These are phyloP conservation scores for Delphinus delphis DNA, from an alignment of 2,113 vertebrate genomes.

Conservation along the genomic window DNA sequence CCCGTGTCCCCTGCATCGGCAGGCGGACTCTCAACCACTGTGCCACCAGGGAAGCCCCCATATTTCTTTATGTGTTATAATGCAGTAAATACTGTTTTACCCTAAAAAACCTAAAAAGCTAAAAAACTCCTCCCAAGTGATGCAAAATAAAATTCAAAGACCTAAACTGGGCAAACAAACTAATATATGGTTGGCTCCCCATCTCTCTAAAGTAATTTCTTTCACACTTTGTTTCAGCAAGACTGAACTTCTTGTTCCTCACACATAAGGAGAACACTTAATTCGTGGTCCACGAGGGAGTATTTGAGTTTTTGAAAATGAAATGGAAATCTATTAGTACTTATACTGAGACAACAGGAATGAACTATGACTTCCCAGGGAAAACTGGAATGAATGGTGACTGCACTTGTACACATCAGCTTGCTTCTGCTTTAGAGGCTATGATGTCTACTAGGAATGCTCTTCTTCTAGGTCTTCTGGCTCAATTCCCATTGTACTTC, in stretches of 20 bases:
- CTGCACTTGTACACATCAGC: background rate
- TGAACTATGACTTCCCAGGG: background rate
- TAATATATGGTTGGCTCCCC: background rate
- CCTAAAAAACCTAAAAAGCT: background rate
- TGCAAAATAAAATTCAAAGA: background rate
- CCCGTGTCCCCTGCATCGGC: too few species aligned
- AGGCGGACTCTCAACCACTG: too few species aligned
- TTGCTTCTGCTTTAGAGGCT: background rate
- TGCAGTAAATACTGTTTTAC: background rate
- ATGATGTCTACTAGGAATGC: background rate
- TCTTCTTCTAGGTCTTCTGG: background rate
- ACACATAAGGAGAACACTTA: background rate
- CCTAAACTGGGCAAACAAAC: background rate
- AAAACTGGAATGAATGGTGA: background rate
- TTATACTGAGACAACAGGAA: background rate
- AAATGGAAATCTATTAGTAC: background rate
- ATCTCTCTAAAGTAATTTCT: background rate
- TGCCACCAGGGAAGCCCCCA: background rate
- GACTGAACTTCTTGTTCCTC: background rate
- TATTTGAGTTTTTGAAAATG: background rate
- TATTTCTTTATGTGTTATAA: background rate
- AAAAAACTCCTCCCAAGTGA: background rate
- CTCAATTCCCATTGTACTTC: background rate
- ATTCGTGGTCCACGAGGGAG: background rate
- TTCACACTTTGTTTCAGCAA: background rate